Base-by-base conservation (phyloP, 2,888 invertebrate genomes). In the Seira musarum region DNA sequence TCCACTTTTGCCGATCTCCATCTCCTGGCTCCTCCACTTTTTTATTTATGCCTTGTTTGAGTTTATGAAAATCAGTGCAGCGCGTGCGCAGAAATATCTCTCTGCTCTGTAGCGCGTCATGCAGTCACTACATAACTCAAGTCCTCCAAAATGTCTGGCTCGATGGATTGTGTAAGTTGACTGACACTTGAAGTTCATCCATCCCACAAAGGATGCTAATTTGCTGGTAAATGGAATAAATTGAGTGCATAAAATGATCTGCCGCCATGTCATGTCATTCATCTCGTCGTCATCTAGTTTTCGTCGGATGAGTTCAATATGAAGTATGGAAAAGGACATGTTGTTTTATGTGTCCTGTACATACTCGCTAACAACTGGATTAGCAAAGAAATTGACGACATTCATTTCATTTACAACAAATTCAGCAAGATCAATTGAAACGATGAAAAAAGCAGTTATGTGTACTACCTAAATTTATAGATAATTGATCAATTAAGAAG, bases 171-270 rank as follows among this genome's bases (percentile, higher is more conserved):
- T n/a, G 15, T n/a, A 49, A 49, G 60, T 66, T 78, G 78, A 78
- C 66, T 78, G 78, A 78, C 71, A 30, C 49, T 72, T 64, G 69
- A 77, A 21, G 70, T 69, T 68, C 75, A 65, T 57, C n/a, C 17
- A 30, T 49, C 49, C 6, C 17, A 49, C 49, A 2, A 49, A 13
- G 15, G 17, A 49, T 49, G 17, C 49, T n/a, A 49, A n/a, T 49
- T 13, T 49, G 15, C 17, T 8, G 49, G 49, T 49, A 49, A 49
- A 13, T 49, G 17, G 15, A 49, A 49, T 49, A 13, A 13, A 15
- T n/a, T n/a, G 6, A 49, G 17, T 49, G 49, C 49, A 49, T 49
- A n/a, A 13, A 13, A 49, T 49, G 15, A 49, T n/a, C 49, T 3
- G 15, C 15, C 15, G 15, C 49, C 13, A 49, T n/a, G 49, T 49